Base-by-base conservation (phyloP, 2,888 invertebrate genomes). In the Scaptomyza caliginosa region DNA sequence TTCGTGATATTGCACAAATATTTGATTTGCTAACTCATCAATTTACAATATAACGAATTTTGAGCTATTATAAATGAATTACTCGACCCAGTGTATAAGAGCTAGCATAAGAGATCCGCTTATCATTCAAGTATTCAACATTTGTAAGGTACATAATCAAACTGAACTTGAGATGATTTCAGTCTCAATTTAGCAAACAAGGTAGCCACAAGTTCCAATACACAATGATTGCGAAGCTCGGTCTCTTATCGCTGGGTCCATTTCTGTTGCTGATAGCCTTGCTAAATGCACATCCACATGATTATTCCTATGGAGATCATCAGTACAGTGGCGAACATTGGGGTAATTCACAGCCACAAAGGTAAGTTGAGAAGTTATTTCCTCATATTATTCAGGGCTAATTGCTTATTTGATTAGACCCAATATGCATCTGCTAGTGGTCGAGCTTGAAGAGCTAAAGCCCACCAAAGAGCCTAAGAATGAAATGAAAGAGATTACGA, bases 181-280 rank as follows among this genome's bases (percentile, higher is more conserved):
- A 46, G 46, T 87, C 63, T 67, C 36, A 51, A 21, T 56, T 46
- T 30, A 67, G 43, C 62, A 19, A 32, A 43, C 58, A 40, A 26
- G 34, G 40, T 10, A 23, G 28, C 13, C 21, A 43, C 30, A 43
- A 43, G 21, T 5, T 32, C 49, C 16, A n/a, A 2, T 28, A n/a
- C 5, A 49, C 49, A 11, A 88, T 82, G 82, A 36, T 42, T 43
- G 55, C 23, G 13, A 67, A 55, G 34, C 26, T 24, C 3, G 10
- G 26, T 0, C 7, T 48, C 77, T 77, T 86, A 87, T 87, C 88
- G 30, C 38, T 63, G 36, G 46, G 60, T 5, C 19, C 46, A 19
- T 17, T 62, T 6, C 24, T 51, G 28, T 17, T 86, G 46, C 50
- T 71, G 79, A 80, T 86, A 77, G 43, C 63, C 19, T 30, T 73